Base-by-base conservation (phyloP, 1,140 invertebrate species). In the Diabrotica undecimpunctata region DNA sequence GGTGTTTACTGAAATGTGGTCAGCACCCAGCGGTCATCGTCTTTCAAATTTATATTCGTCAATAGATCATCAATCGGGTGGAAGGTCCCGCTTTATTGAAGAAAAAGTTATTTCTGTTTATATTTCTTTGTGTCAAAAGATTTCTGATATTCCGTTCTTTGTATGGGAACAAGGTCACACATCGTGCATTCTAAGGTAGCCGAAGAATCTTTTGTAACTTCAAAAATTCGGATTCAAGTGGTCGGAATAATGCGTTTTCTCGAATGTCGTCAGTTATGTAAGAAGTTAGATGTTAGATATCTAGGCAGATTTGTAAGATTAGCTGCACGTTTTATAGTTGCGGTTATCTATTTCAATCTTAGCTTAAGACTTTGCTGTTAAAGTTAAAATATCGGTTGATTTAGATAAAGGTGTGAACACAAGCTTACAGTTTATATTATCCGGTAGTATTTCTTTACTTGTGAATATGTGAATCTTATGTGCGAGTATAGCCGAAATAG, bases 201-300 rank as follows among this genome's bases (percentile, higher is more conserved):
- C 6, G 54, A 25, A 36, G 54, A 14, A 9, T 14, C 35, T 55
- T 14, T 55, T 55, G 54, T 12, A 54, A 12, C 3, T 14, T 55
- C 35, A 36, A 55, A 55, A 55, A 25, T 7, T 55, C 54, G 54
- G 13, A 55, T 55, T 55, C 54, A 55, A 55, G 54, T 55, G 54
- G 9, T 6, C 10, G 54, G 25, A 55, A 55, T 55, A 55, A 55
- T 55, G 25, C 35, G 35, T 13, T 55, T 55, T 55, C 54, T 55
- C 54, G 7, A 55, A 55, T 35, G 54, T 55, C 54, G 25, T 55
- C 54, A 25, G 54, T 55, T 55, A 55, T 55, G 54, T 55, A 55
- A 55, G 54, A 55, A 11, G 35, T 55, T 46, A 46, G 41, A 46
- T 35, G 35, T 55, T 46, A 46, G 41, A 46, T 46, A 46, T 46